A percentile compares a stretch with the other conserved stretches of the same genome.
Conservation (phyloP, 2,888 invertebrate species). For the Nymphalis urticae region DNA sequence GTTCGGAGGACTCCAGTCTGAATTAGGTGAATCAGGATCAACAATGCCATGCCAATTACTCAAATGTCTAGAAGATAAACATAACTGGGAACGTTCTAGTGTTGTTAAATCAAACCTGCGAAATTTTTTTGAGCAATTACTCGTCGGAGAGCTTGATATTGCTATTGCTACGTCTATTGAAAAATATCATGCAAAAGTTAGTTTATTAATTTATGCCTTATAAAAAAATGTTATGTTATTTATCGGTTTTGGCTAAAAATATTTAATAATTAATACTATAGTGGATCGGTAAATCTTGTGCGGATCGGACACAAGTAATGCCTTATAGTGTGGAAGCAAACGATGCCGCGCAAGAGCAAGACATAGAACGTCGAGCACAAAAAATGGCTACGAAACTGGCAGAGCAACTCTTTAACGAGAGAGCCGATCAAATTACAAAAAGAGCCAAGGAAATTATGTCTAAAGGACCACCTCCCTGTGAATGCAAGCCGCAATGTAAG, state of each 20-base stretch:
- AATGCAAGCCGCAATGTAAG: constrained; percentile 48
- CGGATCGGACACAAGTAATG: constrained; percentile 48
- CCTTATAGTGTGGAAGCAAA: constrained; percentile 45
- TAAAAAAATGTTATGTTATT: too few relatives aligned
- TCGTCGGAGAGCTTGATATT: constrained; percentile 67
- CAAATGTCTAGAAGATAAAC: constrained; percentile 70
- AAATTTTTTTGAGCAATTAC: constrained; percentile 60
- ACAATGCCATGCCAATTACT: constrained; percentile 71
- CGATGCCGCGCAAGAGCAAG: constrained; percentile 56
- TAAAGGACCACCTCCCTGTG: constrained; percentile 57
- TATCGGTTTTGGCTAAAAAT: neutral
- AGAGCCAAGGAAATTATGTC: constrained; percentile 53
- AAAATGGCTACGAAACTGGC: constrained; percentile 61
- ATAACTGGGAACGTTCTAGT: constrained; percentile 67
- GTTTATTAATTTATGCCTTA: neutral
- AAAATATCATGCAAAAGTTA: constrained; percentile 70
- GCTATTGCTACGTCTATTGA: constrained; percentile 73
- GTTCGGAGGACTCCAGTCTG: constrained; percentile 65
- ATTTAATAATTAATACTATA: constrained; percentile 35
- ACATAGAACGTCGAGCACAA: constrained; percentile 59
- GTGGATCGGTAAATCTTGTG: constrained; percentile 70
- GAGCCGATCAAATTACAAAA: constrained; percentile 55
- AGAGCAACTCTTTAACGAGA: constrained; percentile 60
- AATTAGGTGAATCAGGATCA: constrained; percentile 51
- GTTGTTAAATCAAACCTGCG: constrained; percentile 60